These are phyloP conservation scores for Platynereis dumerilii DNA, from an alignment of 2,888 invertebrate genomes.

Conservation along the genomic window DNA sequence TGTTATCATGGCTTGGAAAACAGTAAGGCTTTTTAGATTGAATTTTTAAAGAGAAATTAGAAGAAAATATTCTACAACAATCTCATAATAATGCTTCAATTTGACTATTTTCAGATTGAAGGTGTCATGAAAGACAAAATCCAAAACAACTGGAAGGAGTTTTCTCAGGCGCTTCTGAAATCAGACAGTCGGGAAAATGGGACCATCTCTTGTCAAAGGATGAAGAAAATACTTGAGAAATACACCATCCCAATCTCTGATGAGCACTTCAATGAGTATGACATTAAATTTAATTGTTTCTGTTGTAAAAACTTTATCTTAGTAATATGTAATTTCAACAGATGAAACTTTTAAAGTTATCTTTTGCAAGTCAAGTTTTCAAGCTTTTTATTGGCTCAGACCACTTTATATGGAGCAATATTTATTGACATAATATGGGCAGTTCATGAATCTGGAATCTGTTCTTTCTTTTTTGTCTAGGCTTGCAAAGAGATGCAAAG, in stretches of 20 bases:
- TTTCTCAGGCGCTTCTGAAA: conserved; percentile 47
- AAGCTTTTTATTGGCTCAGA: no score
- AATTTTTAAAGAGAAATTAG: conserved; percentile 55
- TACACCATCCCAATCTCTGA: conserved; percentile 53
- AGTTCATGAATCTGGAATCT: no score
- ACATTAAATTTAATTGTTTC: no score
- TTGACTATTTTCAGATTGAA: conserved; percentile 51
- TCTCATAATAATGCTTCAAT: no score
- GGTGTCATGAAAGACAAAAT: conserved; percentile 56
- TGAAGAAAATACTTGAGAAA: conserved; percentile 53
- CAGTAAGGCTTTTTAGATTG: conserved; percentile 56
- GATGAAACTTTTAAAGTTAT: no score
- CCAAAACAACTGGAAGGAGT: conserved; percentile 53
- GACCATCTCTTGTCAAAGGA: conserved; percentile 43
- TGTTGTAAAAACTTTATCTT: no score
- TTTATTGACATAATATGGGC: no score
- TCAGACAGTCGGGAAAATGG: conserved; percentile 47
- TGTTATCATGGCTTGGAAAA: conserved; percentile 57
- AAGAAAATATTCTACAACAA: conserved; percentile 55
- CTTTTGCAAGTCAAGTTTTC: no score
- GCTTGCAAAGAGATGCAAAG: no score
- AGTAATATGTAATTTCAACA: no score
- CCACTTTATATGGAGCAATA: no score
- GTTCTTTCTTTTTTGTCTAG: no score
- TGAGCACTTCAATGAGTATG: conserved; percentile 56